phyloP scores from a whole-genome alignment of 1,140 invertebrate genomes.

The Arion vulgaris region DNA sequence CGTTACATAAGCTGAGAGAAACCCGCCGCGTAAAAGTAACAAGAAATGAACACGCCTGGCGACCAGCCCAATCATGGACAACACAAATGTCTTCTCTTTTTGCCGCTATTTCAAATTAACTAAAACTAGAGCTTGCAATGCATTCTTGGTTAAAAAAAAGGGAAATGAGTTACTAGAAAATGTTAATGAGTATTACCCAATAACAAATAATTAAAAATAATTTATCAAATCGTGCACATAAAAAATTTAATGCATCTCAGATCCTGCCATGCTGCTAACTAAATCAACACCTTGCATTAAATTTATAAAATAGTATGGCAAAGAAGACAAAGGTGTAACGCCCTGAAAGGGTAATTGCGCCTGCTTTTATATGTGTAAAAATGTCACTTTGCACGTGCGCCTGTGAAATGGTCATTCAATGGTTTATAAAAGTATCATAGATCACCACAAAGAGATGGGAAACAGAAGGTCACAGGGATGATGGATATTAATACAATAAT shows the following conservation, averaged over 20 bases:
- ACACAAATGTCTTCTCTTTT: constrained; percentile 7
- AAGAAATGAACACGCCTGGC: not conserved
- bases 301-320: not conserved
- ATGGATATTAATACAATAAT: not conserved
- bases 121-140: not conserved
- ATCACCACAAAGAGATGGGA: constrained; percentile 19
- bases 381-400: constrained; percentile 21
- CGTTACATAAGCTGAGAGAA: constrained; percentile 37
- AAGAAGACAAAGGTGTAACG: constrained; percentile 5
- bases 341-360: constrained; percentile 29
- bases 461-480: constrained; percentile 10
- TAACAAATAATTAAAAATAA: not conserved
- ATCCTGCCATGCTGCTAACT: too few relatives aligned
- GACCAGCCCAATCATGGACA: constrained; percentile 30
- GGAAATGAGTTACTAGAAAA: too few relatives aligned
- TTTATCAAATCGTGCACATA: too few relatives aligned
- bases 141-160: too few relatives aligned
- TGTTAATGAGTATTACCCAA: too few relatives aligned
- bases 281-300: too few relatives aligned
- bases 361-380: constrained; percentile 15
- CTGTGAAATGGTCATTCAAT: constrained; percentile 26
- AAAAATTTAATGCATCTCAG: too few relatives aligned
- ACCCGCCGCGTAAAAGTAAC: constrained; percentile 32
- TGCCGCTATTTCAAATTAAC: not conserved
- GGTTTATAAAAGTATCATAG: constrained; percentile 19